These are phyloP conservation scores for Acanthurus lineatus DNA, from an alignment of 2,797 vertebrate genomes.

Conservation along the genomic window DNA sequence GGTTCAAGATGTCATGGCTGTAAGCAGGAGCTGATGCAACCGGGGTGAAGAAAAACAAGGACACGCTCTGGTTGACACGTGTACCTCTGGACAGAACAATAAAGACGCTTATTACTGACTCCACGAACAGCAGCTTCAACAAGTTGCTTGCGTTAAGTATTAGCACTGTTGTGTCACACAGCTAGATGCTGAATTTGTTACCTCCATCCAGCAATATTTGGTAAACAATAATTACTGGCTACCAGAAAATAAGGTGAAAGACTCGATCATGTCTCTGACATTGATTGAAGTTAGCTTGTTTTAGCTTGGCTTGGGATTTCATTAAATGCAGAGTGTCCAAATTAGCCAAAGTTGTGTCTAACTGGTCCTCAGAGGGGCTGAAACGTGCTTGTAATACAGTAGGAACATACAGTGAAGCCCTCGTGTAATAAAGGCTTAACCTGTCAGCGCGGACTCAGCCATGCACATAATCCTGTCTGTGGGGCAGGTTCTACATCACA, in stretches of 20 bases:
- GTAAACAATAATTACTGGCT: slow-evolving; percentile 10
- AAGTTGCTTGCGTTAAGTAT: slow-evolving; percentile 22
- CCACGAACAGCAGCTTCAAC: slow-evolving; percentile 24
- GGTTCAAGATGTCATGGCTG: slow-evolving; percentile 38
- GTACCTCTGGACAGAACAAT: slow-evolving; percentile 44
- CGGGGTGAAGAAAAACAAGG: slow-evolving; percentile 46
- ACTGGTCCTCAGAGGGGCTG: slow-evolving; percentile 48
- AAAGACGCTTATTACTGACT: slow-evolving; percentile 43
- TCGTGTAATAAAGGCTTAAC: slow-evolving; percentile 75
- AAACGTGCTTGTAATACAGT: slow-evolving; percentile 65
- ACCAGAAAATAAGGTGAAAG: slow-evolving; percentile 18
- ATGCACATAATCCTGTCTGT: slow-evolving; percentile 73
- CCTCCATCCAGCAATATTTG: slow-evolving; percentile 7
- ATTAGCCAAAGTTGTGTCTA: slow-evolving; percentile 41
- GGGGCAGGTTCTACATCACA: slow-evolving; percentile 52
- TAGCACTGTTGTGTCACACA: slow-evolving; percentile 4
- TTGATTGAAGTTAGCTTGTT: slow-evolving; percentile 22
- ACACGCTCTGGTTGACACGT: slow-evolving; percentile 47
- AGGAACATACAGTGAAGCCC: slow-evolving; percentile 57
- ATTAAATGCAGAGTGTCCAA: slow-evolving; percentile 22
- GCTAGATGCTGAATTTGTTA: slow-evolving; percentile 17
- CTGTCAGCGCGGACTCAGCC: slow-evolving; percentile 68
- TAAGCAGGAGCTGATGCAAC: slow-evolving; percentile 35
- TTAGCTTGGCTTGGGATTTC: slow-evolving; percentile 30
- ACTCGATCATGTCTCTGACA: background rate